phyloP scores from a whole-genome alignment of 1,140 invertebrate species.

The Brachionus paranguensis region DNA sequence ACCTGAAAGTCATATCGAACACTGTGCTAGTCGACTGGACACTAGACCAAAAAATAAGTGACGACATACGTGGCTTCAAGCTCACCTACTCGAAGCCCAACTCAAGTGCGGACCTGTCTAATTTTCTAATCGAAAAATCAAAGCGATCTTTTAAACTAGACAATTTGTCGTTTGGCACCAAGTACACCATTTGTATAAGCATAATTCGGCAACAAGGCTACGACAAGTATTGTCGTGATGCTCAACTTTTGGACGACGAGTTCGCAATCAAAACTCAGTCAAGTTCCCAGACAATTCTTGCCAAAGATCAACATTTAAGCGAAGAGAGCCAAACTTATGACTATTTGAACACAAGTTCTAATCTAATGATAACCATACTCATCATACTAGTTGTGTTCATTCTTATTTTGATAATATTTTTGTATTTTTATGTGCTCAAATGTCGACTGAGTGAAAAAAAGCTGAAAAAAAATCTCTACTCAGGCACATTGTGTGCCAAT shows the following conservation, averaged over 20 bases:
- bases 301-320: not conserved
- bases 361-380: not conserved
- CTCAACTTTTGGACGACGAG: not conserved
- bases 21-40: not conserved
- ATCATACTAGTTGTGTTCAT: not conserved
- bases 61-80: conserved; percentile 20
- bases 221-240: conserved; percentile 37
- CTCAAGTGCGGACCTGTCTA: not conserved
- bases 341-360: not conserved
- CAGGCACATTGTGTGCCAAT: not conserved
- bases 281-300: not conserved
- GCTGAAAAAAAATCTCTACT: conserved; percentile 7
- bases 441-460: conserved; percentile 18
- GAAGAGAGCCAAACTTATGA: not conserved
- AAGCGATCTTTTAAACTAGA: conserved; percentile 17
- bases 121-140: not conserved
- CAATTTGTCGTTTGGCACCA: not conserved
- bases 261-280: not conserved
- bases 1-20: not conserved
- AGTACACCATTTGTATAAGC: conserved; percentile 31
- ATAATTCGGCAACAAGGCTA: conserved; percentile 22
- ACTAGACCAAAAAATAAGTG: not conserved
- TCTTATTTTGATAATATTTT: not conserved
- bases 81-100: conserved; percentile 1
- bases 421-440: not conserved